Percentiles rank a stretch among this genome's conserved stretches.
Evolutionary conservation across 2,113 vertebrate genomes (phyloP).

Genomic region (Herpailurus yagouaroundi): DNA sequence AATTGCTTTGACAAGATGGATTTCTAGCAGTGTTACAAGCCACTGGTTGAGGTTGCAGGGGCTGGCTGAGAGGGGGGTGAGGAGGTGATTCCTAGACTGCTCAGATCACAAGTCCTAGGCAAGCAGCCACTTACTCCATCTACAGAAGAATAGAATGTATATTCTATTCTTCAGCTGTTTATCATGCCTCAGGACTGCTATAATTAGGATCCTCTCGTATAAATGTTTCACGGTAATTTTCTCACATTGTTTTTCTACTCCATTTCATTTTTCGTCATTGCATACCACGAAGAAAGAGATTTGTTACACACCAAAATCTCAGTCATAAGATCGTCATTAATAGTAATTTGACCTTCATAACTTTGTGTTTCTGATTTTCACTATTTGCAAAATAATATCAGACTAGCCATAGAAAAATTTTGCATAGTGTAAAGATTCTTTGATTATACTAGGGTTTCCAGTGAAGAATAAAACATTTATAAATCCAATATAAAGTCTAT

Average conservation of each 20-base stretch:
- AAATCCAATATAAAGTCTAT: not conserved
- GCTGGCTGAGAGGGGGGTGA: accelerated
- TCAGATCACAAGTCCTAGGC: not conserved
- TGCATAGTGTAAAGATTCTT: not conserved
- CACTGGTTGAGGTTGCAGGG: not conserved
- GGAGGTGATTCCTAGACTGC: not conserved
- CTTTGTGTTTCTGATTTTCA: not conserved
- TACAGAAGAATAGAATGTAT: not conserved
- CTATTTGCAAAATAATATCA: not conserved
- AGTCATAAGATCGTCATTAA: not conserved
- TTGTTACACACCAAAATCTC: not conserved
- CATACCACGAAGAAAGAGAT: not conserved
- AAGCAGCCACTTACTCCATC: not conserved
- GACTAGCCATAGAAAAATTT: not conserved
- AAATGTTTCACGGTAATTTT: slow-evolving; percentile 23
- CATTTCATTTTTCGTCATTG: slow-evolving; percentile 5
- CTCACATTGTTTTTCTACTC: not conserved
- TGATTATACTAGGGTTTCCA: not conserved
- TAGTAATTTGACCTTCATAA: not conserved
- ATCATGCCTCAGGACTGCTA: not conserved
- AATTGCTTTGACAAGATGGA: not conserved
- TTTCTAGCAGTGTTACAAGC: not conserved
- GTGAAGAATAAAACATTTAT: not conserved
- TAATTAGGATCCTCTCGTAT: not conserved
- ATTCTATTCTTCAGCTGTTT: not conserved